Evolutionary conservation across 2,113 vertebrate genomes (phyloP), one percentile per base, ranked within the genome.

Genomic region (Eclectus roratus): DNA sequence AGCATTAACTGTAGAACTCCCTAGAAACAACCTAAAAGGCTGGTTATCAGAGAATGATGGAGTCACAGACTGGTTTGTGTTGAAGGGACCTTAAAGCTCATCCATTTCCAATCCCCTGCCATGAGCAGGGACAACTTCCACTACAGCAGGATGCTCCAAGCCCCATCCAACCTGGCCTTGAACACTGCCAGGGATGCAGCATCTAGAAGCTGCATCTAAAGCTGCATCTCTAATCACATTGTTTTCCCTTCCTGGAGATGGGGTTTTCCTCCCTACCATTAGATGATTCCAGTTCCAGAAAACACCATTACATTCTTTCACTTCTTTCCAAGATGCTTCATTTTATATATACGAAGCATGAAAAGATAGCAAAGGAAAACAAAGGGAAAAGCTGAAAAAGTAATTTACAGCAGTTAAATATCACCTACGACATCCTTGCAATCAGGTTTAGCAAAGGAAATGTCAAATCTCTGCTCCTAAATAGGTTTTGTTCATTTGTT

Each of bases 261-360:
- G 27, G 27, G 31, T 28, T 12, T 24, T 28, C 66, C 61, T 33
- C 60, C 64, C 69, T 23, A 28, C 27, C 18, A 21, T 37, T 4
- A 39, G 3, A 47, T 7, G 3, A 69, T 37, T 64, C 31, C 65
- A 43, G 15, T 13, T 61, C 33, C 37, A 80, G 44, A 86, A 76
- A 83, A 73, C 8, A 39, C 0, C 18, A 55, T 20, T 20, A 0
- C 14, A 2, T 10, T 64, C 61, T 43, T 50, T 15, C 23, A 21
- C 31, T 46, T 53, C 28, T 53, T 66, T 81, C 53, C 78, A 58
- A 61, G 58, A 37, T 19, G 55, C 41, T 83, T 52, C 8, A 6
- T 29, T 37, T 37, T 58, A 7, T 29, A 11, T 49, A 78, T 53
- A 24, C 50, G 20, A 88, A 81, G 50, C 39, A 11, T 46, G 89